A percentile compares a stretch with the other conserved stretches of the same genome.
Conservation (phyloP, 2,797 vertebrate genomes). For the Cirrhinus mrigala region DNA sequence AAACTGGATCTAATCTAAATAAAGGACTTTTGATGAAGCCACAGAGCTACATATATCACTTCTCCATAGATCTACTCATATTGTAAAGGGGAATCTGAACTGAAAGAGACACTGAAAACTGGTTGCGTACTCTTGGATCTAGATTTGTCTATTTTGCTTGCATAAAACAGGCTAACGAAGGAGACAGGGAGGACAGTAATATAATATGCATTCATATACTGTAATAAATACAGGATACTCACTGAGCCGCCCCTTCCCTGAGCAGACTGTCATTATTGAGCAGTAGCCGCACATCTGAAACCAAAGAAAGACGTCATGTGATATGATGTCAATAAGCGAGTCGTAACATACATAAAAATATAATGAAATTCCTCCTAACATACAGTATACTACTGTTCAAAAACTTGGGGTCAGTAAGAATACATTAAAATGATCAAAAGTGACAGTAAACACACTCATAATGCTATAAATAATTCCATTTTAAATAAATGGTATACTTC, state of each 20-base stretch:
- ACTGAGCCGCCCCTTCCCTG: constrained; percentile 93
- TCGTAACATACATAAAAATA: background rate
- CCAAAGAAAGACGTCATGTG: constrained; percentile 37
- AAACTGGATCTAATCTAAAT: background rate
- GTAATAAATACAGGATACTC: constrained; percentile 70
- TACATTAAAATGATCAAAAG: background rate
- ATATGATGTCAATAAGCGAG: background rate
- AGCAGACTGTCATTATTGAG: constrained; percentile 95
- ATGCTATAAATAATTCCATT: background rate
- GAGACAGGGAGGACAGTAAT: background rate
- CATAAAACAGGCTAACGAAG: background rate
- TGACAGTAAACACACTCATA: background rate
- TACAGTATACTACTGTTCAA: background rate
- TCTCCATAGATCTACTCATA: constrained; percentile 7
- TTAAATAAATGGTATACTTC: too few relatives aligned
- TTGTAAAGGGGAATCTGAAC: background rate
- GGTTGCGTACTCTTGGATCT: background rate
- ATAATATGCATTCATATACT: background rate
- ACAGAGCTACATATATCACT: background rate
- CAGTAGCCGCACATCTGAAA: constrained; percentile 90
- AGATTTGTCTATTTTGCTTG: background rate
- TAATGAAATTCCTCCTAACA: background rate
- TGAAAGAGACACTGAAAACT: background rate
- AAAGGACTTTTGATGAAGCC: background rate
- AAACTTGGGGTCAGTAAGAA: background rate